A percentile compares a stretch with the other conserved stretches of the same genome.
Evolutionary conservation across 2,888 invertebrate species (phyloP).

Genomic region (Mesochorus sp.): DNA sequence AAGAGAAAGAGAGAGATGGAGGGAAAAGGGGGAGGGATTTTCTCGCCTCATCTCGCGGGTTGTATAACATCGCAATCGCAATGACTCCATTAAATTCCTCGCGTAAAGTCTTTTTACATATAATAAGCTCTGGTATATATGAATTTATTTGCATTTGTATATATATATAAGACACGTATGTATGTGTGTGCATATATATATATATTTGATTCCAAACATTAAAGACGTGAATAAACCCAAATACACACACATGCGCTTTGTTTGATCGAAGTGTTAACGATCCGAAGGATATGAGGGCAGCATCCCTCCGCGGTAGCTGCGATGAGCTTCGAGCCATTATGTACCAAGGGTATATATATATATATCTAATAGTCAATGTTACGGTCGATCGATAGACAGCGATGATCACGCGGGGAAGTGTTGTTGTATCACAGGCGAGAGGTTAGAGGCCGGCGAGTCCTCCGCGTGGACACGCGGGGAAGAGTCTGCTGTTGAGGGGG

Average conservation of each 20-base stretch:
- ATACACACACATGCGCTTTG: no score
- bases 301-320: slow-evolving; percentile 17
- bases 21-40: no score
- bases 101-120: slow-evolving; percentile 74
- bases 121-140: no score
- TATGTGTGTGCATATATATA: no score
- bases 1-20: no score
- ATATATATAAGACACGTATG: no score
- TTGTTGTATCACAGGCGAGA: slow-evolving; percentile 55
- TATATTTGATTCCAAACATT: no score
- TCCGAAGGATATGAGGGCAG: slow-evolving; percentile 12
- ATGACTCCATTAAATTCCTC: slow-evolving; percentile 74
- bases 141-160: background rate
- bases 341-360: slow-evolving; percentile 25
- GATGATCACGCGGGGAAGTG: slow-evolving; percentile 40
- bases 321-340: slow-evolving; percentile 39
- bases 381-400: slow-evolving; percentile 59
- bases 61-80: slow-evolving; percentile 78
- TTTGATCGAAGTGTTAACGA: slow-evolving; percentile 10
- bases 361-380: slow-evolving; percentile 55
- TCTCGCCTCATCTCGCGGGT: slow-evolving; percentile 50
- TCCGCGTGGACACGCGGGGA: background rate
- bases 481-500: slow-evolving; percentile 33
- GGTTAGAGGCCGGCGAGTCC: slow-evolving; percentile 33
- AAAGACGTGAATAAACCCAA: background rate